phyloP scores from a whole-genome alignment of 2,888 invertebrate genomes.

The Tinea pellionella region DNA sequence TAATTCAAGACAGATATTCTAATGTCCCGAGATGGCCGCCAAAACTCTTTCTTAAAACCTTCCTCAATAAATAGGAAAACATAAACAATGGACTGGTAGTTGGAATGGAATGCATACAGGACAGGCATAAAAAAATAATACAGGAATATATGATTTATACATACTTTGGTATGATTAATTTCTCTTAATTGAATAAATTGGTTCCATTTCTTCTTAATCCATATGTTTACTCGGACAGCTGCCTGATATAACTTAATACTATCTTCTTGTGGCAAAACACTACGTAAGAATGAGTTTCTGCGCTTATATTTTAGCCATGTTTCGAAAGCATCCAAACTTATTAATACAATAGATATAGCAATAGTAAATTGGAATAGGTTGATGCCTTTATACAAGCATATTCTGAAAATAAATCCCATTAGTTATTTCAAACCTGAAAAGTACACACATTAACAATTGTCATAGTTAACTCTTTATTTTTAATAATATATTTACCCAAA shows the following conservation, averaged over 20 bases:
- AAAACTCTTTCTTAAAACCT: no score
- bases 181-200: constrained; percentile 44
- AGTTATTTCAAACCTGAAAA: background rate
- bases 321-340: constrained; percentile 49
- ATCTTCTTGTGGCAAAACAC: constrained; percentile 32
- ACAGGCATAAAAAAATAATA: no score
- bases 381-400: constrained; percentile 40
- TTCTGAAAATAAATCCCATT: constrained; percentile 30
- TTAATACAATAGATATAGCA: constrained; percentile 29
- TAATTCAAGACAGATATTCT: no score
- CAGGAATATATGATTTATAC: background rate
- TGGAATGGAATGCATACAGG: no score
- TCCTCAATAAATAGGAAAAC: no score
- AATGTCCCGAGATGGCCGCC: no score
- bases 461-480: background rate
- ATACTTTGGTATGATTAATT: constrained; percentile 56
- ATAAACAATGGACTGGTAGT: no score
- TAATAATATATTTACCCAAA: constrained; percentile 42
- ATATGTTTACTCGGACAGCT: constrained; percentile 25
- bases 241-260: constrained; percentile 29
- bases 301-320: constrained; percentile 56
- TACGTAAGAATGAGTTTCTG: constrained; percentile 48
- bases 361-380: constrained; percentile 40
- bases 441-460: background rate
- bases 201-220: constrained; percentile 33